These are phyloP conservation scores for Diarsia dahlii DNA, from an alignment of 2,888 invertebrate species.

Conservation along the genomic window DNA sequence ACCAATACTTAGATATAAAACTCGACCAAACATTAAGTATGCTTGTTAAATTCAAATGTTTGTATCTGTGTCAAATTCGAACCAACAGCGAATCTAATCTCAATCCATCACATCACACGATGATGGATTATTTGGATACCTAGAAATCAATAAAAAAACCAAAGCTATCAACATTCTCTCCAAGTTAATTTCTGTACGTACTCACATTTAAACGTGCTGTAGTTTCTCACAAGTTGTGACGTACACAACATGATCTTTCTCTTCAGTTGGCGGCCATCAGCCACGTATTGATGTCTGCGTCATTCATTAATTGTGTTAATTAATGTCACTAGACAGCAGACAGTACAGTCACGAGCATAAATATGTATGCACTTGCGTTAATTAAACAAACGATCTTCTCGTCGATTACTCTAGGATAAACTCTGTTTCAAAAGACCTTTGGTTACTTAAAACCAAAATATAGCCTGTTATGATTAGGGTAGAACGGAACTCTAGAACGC, in stretches of 20 bases:
- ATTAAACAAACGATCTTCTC: background rate
- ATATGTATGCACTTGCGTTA: background rate
- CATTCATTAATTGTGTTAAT: constrained; percentile 52
- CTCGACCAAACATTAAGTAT: no score
- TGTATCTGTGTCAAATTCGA: background rate
- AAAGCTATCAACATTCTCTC: background rate
- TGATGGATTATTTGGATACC: background rate
- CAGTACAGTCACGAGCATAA: background rate
- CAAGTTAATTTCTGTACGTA: background rate
- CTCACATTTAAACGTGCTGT: background rate
- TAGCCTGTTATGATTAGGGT: background rate
- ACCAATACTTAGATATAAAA: no score
- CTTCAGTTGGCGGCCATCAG: constrained; percentile 6
- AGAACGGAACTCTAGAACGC: background rate
- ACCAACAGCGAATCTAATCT: background rate
- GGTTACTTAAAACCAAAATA: background rate
- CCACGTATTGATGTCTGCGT: constrained; percentile 18
- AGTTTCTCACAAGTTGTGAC: constrained; percentile 13
- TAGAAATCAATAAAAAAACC: background rate
- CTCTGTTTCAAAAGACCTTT: background rate
- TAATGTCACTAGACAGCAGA: constrained; percentile 34
- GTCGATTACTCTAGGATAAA: background rate
- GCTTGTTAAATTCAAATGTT: background rate
- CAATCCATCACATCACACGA: background rate
- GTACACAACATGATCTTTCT: constrained; percentile 17